phyloP scores from a whole-genome alignment of 2,797 vertebrate genomes.

The Squalus acanthias region DNA sequence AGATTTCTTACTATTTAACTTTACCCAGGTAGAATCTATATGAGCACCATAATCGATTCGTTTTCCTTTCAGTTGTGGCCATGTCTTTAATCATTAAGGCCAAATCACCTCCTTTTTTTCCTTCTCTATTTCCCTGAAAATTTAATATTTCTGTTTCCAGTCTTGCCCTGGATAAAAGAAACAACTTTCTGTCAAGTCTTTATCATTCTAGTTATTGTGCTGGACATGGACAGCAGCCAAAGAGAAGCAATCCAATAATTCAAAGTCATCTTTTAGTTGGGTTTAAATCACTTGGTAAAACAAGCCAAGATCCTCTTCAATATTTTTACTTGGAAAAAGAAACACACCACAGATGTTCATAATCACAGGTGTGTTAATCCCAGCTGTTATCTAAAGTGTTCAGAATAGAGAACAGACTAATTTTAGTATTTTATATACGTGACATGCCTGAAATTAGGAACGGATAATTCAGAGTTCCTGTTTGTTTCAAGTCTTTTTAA shows the following conservation, averaged over 20 bases:
- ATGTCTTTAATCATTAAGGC: neutral
- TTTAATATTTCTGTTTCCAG: neutral
- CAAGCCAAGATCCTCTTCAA: neutral
- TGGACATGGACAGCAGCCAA: neutral
- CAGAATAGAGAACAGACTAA: neutral
- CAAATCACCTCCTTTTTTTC: neutral
- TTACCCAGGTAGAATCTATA: neutral
- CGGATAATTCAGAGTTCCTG: neutral
- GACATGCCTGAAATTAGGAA: neutral
- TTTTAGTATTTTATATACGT: neutral
- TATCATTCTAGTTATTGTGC: neutral
- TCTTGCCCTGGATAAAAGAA: neutral
- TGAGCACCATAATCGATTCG: neutral
- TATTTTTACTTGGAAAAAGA: neutral
- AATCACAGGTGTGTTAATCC: neutral
- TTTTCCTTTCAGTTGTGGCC: neutral
- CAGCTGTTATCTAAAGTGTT: neutral
- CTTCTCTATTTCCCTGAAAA: neutral
- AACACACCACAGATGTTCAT: neutral
- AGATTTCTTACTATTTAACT: neutral
- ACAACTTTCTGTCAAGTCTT: neutral
- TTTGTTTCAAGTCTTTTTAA: neutral
- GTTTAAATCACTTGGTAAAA: neutral
- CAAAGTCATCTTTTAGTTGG: neutral
- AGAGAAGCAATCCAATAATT: neutral